Base-by-base conservation (phyloP, 2,797 vertebrate genomes). In the Gadopsis marmoratus region DNA sequence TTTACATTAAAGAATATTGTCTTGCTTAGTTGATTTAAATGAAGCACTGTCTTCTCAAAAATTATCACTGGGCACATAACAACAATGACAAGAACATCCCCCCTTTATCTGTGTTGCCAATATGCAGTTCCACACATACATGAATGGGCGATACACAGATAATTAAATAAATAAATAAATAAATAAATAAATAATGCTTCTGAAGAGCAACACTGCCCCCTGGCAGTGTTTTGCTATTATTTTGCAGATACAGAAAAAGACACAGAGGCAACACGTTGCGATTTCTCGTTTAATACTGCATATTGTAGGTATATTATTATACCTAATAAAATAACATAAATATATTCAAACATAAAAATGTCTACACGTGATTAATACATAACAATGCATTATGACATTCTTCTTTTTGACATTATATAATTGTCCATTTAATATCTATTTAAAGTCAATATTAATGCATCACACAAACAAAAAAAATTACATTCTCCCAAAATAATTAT, bases 131-230 rank as follows among this genome's bases (percentile, higher is more conserved):
- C 2, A 67, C 17, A 48, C 47, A 78, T 43, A 35, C 21, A 35
- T 60, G 26, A 71, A 66, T 53, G n/a, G 60, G 29, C 17, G 62
- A 54, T 56, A 5, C 2, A 7, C 2, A 55, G 13, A 66, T 67
- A 71, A 71, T 80, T 59, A 72, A 78, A 81, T 73, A 83, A 75
- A n/a, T n/a, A 26, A 26, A 81, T 59, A 72, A 78, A 81, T 73
- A 83, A 75, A n/a, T n/a, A 26, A 26, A 81, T 59, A 72, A 78
- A 81, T 73, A 83, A 75, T 53, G 51, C 13, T 29, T 78, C 29
- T 56, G 77, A 67, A 61, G 75, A 78, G 47, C 75, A 86, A 91
- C 64, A 81, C 92, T 92, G 91, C 90, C 93, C 89, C 83, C 94
- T 94, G 81, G 58, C 56, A 47, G 73, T 26, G 17, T 31, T 12